Conservation (phyloP, 2,888 invertebrate species). For the Cantharis rustica region DNA sequence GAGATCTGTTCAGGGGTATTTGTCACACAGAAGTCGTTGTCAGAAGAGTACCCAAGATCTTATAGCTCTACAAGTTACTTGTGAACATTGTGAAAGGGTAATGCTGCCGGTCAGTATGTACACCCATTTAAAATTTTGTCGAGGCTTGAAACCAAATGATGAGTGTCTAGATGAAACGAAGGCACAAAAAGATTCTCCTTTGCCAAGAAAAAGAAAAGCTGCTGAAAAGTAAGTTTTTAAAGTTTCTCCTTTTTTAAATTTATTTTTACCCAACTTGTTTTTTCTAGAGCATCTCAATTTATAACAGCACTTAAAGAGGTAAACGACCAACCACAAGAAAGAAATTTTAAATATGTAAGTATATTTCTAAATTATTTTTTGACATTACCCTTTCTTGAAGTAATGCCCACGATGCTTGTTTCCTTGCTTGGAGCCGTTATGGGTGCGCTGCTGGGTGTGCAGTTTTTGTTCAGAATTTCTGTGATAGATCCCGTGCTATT, state of each 20-base stretch:
- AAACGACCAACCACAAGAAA: neutral
- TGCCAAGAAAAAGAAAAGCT: slow-evolving; percentile 51
- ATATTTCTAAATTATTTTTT: too few species aligned
- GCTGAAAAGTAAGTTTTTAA: slow-evolving; percentile 52
- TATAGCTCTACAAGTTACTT: slow-evolving; percentile 25
- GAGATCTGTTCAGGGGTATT: slow-evolving; percentile 59
- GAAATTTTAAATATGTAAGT: neutral
- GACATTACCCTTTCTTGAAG: too few species aligned
- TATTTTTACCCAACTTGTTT: neutral
- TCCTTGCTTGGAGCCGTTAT: too few species aligned
- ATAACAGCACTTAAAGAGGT: neutral
- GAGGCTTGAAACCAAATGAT: neutral
- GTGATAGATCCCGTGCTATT: too few species aligned
- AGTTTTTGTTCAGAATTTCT: too few species aligned
- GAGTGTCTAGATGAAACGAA: neutral
- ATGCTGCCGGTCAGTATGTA: slow-evolving; percentile 26
- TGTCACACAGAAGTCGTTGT: slow-evolving; percentile 55
- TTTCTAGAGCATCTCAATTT: neutral
- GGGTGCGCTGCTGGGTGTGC: too few species aligned
- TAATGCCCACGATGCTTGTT: too few species aligned
- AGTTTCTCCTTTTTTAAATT: neutral
- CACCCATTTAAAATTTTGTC: slow-evolving; percentile 24
- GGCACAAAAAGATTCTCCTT: neutral
- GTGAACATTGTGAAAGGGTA: slow-evolving; percentile 26
- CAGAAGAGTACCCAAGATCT: slow-evolving; percentile 30